These are phyloP conservation scores for Aleiodes testaceus DNA, from an alignment of 2,888 invertebrate genomes.

Conservation along the genomic window DNA sequence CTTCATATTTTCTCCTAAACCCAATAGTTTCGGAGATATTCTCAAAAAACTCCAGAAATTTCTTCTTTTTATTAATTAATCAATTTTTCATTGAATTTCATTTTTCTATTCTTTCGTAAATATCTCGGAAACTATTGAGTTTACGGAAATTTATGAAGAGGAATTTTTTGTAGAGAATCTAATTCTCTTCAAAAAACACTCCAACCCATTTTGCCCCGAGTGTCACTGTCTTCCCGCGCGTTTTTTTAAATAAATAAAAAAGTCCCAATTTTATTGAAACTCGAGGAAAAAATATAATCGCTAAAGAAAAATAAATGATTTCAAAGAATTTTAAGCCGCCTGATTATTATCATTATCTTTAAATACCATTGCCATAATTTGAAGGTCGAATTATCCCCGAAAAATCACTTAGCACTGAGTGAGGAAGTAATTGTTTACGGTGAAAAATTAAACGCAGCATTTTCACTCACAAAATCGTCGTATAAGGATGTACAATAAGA, in stretches of 20 bases:
- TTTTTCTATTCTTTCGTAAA: too few relatives aligned
- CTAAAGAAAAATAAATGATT: conserved; percentile 26
- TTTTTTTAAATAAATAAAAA: neutral
- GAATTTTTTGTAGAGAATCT: too few relatives aligned
- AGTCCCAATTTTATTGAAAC: conserved; percentile 4
- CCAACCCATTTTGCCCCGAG: too few relatives aligned
- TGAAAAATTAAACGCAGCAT: conserved; percentile 41
- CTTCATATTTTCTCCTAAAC: too few relatives aligned
- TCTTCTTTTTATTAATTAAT: too few relatives aligned
- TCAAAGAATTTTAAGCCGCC: conserved; percentile 22
- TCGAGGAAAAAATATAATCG: conserved; percentile 40
- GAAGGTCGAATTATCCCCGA: conserved; percentile 31
- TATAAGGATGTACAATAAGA: conserved; percentile 23
- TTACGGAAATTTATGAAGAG: too few relatives aligned
- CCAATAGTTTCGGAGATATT: too few relatives aligned
- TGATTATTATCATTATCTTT: neutral
- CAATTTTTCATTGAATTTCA: too few relatives aligned
- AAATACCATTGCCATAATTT: conserved; percentile 29
- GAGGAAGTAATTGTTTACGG: conserved; percentile 29
- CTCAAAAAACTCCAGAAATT: too few relatives aligned
- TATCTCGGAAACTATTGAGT: too few relatives aligned
- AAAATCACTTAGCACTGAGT: conserved; percentile 13
- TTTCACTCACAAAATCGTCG: conserved; percentile 36
- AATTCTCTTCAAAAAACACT: too few relatives aligned
- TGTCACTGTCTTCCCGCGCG: too few relatives aligned